Evolutionary conservation across 2,113 vertebrate genomes (phyloP).

Genomic region (Aythya baeri): DNA sequence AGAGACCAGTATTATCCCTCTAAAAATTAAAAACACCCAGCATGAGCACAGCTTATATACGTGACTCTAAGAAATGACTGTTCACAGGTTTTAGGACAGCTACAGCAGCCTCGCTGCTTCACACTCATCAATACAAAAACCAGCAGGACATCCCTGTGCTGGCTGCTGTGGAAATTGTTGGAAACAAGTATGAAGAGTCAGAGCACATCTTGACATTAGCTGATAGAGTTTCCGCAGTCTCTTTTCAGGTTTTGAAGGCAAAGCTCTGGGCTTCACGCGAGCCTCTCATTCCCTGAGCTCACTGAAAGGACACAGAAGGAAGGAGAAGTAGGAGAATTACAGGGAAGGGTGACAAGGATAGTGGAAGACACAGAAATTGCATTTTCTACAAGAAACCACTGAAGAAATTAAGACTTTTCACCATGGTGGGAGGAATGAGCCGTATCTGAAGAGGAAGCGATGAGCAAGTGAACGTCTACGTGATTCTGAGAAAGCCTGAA

Average conservation of each 20-base stretch:
- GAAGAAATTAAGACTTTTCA: background rate
- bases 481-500: background rate
- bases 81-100: background rate
- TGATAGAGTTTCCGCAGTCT: background rate
- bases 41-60: fast-evolving
- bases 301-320: background rate
- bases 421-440: background rate
- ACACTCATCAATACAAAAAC: background rate
- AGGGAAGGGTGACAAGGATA: background rate
- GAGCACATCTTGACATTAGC: background rate
- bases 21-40: fast-evolving
- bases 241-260: background rate
- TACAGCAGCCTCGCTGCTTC: background rate
- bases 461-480: background rate
- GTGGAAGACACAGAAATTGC: background rate
- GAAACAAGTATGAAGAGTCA: background rate
- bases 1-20: background rate
- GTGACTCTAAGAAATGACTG: background rate
- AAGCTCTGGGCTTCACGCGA: fast-evolving
- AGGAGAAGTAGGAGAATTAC: background rate
- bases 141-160: background rate
- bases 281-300: background rate
- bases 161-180: background rate
- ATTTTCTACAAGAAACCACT: background rate
- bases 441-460: background rate